Evolutionary conservation across 1,140 invertebrate genomes (phyloP), one percentile per base, ranked within the genome.

Genomic region (Lerema accius): DNA sequence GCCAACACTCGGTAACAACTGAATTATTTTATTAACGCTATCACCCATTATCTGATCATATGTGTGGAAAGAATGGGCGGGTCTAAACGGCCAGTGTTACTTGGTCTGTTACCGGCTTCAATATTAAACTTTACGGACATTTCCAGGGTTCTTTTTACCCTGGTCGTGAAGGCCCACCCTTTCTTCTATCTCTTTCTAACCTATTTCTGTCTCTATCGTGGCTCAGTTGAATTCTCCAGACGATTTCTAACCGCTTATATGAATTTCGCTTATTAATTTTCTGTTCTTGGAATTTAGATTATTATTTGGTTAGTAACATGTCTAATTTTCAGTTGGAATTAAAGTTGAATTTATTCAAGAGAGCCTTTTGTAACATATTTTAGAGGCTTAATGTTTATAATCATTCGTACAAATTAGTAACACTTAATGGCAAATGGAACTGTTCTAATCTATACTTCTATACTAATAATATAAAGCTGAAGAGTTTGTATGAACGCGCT

Each of bases 21-120:
- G 85, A 84, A 84, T 86, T 84, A 87, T 84, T 82, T 82, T 76
- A 82, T 82, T 81, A 83, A 70, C 65, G 66, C 48, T 74, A 80
- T 75, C 74, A 72, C 74, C 79, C 61, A 87, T 87, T 84, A 87
- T 84, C 66, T 50, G 76, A 69, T 70, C 76, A 86, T 86, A 86
- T 80, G 64, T 83, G 76, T 82, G 85, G 71, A 78, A 74, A 70
- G 75, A 73, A 69, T 75, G 84, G 84, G 85, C 85, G 85, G 69
- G 71, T 43, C 76, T 71, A 49, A 67, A 64, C 76, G 67, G 15
- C 78, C 71, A 73, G 7, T 59, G 14, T 64, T 67, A 50, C 13
- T 10, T 19, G 77, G 77, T 14, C 71, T 43, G 9, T 16, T 19
- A 26, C 10, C 35, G 23, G n/a, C 3, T 9, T 42, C 7, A 37